Percentiles rank a stretch among this genome's conserved stretches.
These are phyloP conservation scores for Epinotia bilunana DNA, from an alignment of 2,888 invertebrate genomes.

Conservation along the genomic window DNA sequence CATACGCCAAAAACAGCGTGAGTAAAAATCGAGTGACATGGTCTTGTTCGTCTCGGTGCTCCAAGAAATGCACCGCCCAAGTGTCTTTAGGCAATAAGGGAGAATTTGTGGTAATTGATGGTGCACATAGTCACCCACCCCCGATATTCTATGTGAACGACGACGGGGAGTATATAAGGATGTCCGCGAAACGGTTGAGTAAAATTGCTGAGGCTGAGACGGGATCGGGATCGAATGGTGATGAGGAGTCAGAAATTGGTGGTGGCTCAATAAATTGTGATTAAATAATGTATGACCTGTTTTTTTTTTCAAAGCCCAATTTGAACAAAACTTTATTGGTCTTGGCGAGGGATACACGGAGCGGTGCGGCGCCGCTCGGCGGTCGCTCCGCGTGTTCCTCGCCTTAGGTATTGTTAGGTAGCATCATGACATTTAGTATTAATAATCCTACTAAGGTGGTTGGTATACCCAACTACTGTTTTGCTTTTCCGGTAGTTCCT, in stretches of 20 bases:
- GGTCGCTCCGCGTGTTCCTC: too few relatives aligned
- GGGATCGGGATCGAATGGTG: background rate
- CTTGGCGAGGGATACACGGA: background rate
- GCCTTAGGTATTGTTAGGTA: too few relatives aligned
- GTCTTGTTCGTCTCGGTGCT: conserved; percentile 74
- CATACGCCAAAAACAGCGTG: conserved; percentile 65
- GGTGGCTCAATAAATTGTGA: background rate
- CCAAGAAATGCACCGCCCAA: conserved; percentile 69
- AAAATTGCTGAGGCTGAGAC: conserved; percentile 41
- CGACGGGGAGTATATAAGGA: conserved; percentile 64
- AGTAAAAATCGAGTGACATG: conserved; percentile 64
- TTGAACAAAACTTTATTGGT: background rate
- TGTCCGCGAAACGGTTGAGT: conserved; percentile 51
- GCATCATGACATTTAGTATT: too few relatives aligned
- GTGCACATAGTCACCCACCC: conserved; percentile 66
- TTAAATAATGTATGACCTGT: background rate
- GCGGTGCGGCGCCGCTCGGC: too few relatives aligned
- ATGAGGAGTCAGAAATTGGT: background rate
- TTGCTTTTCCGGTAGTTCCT: too few relatives aligned
- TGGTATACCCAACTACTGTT: too few relatives aligned
- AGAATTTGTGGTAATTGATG: conserved; percentile 59
- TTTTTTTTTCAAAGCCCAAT: background rate
- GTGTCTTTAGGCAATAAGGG: conserved; percentile 61
- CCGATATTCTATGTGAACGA: conserved; percentile 69
- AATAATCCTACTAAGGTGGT: too few relatives aligned